Percentiles rank a stretch among this genome's conserved stretches.
Evolutionary conservation across 2,888 invertebrate species (phyloP).

Genomic region (Erebia ligea): DNA sequence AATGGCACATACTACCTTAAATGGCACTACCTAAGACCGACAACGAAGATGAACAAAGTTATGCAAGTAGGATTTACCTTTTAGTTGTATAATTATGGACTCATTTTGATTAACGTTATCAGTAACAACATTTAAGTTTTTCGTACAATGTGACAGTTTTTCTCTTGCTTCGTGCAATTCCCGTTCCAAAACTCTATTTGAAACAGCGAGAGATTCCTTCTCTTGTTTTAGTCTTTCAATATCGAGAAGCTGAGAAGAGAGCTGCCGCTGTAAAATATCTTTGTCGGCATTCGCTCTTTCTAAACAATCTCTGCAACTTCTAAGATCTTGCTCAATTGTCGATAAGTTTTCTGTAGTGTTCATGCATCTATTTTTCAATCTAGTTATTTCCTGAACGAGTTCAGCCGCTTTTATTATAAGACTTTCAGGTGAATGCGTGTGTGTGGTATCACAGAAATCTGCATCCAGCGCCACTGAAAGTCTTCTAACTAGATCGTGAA

Average conservation of each 20-base stretch:
- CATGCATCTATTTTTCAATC: slow-evolving; percentile 84
- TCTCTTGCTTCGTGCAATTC: slow-evolving; percentile 88
- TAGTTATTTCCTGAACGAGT: slow-evolving; percentile 88
- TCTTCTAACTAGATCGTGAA: slow-evolving; percentile 88
- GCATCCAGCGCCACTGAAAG: slow-evolving; percentile 88
- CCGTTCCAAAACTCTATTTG: slow-evolving; percentile 88
- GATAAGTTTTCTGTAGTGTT: slow-evolving; percentile 84
- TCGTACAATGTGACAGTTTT: slow-evolving; percentile 85
- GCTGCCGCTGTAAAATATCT: slow-evolving; percentile 89
- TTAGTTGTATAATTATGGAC: slow-evolving; percentile 85
- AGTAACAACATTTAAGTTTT: slow-evolving; percentile 86
- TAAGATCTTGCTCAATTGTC: slow-evolving; percentile 85
- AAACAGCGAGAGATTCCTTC: slow-evolving; percentile 88
- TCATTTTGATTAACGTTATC: slow-evolving; percentile 88
- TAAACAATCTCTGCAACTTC: slow-evolving; percentile 86
- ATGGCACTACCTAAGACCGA: no score
- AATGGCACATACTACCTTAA: no score
- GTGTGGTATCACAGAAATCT: slow-evolving; percentile 86
- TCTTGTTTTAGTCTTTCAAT: slow-evolving; percentile 89
- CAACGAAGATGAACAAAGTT: background rate
- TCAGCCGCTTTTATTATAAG: slow-evolving; percentile 91
- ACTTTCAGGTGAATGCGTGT: slow-evolving; percentile 86
- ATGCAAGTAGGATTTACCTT: slow-evolving; percentile 74
- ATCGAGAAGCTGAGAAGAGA: slow-evolving; percentile 87
- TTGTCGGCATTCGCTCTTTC: slow-evolving; percentile 87